Conservation (phyloP, 2,888 invertebrate genomes). For the Odontocerum albicorne region DNA sequence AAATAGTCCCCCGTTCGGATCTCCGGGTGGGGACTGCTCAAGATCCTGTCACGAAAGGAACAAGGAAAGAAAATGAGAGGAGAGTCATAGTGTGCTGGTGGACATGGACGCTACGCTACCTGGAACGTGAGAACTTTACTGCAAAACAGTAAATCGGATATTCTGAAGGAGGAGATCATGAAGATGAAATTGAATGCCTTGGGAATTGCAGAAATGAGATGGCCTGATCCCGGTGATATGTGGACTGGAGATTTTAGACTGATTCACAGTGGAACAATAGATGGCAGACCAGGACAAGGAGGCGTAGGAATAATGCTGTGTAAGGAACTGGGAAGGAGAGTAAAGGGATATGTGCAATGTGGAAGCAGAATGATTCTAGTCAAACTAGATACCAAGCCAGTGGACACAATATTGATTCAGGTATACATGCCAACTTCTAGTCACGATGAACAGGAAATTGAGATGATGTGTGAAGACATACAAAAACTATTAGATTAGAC, state of each 20-base stretch:
- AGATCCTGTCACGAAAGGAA: too few species aligned
- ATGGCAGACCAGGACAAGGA: neutral
- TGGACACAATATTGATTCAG: slow-evolving; percentile 5
- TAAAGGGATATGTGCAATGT: slow-evolving; percentile 5
- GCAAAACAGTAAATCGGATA: too few species aligned
- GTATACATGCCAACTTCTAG: slow-evolving; percentile 5
- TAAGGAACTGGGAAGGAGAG: neutral
- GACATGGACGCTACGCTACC: too few species aligned
- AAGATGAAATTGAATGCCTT: slow-evolving; percentile 5
- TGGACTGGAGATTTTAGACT: slow-evolving; percentile 4
- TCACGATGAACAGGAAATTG: neutral
- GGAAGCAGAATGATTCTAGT: slow-evolving; percentile 3
- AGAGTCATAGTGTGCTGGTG: too few species aligned
- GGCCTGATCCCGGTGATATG: neutral
- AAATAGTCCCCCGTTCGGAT: too few species aligned
- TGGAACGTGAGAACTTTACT: too few species aligned
- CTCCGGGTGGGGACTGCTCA: too few species aligned
- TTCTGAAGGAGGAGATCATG: too few species aligned
- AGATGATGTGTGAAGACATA: neutral
- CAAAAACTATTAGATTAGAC: neutral
- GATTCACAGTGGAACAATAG: neutral
- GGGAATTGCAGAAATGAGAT: slow-evolving; percentile 8
- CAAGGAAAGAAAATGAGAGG: too few species aligned
- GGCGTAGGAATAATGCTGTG: neutral
- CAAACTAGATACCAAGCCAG: neutral